Evolutionary conservation across 2,888 invertebrate species (phyloP).

Genomic region (Coelopa pilipes): DNA sequence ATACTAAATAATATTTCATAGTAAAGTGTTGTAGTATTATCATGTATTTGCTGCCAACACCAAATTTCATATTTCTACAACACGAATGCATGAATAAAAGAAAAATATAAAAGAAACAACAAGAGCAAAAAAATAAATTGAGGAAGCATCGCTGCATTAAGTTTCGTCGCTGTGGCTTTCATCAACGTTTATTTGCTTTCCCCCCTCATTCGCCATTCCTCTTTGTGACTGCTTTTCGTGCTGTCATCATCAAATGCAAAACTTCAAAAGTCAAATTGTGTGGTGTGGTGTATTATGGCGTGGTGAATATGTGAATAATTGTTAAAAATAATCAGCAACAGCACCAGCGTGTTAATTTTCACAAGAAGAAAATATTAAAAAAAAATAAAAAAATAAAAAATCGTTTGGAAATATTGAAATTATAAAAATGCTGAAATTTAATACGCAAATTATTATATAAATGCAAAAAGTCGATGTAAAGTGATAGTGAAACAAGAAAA

Average conservation of each 20-base stretch:
- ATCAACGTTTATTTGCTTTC: conserved; percentile 22
- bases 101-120: background rate
- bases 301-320: conserved; percentile 24
- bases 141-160: background rate
- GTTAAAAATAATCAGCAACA: conserved; percentile 19
- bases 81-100: conserved; percentile 2
- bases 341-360: conserved; percentile 18
- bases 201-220: background rate
- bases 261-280: conserved; percentile 25
- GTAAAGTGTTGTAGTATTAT: background rate
- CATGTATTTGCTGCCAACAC: background rate
- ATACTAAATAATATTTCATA: background rate
- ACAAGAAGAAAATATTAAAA: conserved; percentile 11
- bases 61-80: background rate
- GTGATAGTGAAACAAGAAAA: conserved; percentile 13
- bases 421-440: background rate
- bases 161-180: conserved; percentile 25
- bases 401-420: background rate
- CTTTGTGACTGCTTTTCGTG: conserved; percentile 12
- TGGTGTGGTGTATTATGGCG: background rate
- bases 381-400: conserved; percentile 13
- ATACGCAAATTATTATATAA: background rate
- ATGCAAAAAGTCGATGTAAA: background rate
- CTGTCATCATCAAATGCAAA: conserved; percentile 25
- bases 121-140: background rate